These are phyloP conservation scores for Scarus forsteni DNA, from an alignment of 2,797 vertebrate genomes.

Conservation along the genomic window DNA sequence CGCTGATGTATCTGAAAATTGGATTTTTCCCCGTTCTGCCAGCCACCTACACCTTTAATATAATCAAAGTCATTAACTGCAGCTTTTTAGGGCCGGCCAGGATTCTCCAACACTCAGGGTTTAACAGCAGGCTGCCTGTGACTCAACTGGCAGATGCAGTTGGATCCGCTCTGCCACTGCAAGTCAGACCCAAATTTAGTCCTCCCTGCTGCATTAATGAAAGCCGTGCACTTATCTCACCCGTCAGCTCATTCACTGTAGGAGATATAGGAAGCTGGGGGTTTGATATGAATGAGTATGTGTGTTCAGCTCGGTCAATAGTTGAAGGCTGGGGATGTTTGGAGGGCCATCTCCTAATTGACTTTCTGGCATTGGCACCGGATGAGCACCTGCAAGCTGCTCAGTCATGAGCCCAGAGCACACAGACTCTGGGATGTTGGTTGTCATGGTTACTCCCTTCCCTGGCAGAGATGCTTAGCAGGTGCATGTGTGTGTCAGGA, in stretches of 20 bases:
- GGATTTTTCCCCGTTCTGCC: no score
- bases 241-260: constrained; percentile 60
- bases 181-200: constrained; percentile 43
- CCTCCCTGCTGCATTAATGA: constrained; percentile 48
- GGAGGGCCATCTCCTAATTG: constrained; percentile 80
- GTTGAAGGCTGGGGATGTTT: constrained; percentile 75
- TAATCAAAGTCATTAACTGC: constrained; percentile 63
- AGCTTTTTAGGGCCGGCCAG: constrained; percentile 55
- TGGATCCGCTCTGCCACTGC: constrained; percentile 44
- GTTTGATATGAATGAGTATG: constrained; percentile 74
- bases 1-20: no score
- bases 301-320: constrained; percentile 78
- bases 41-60: constrained; percentile 29
- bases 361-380: constrained; percentile 82
- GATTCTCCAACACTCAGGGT: constrained; percentile 45
- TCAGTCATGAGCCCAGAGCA: constrained; percentile 78
- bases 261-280: constrained; percentile 54
- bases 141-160: constrained; percentile 50
- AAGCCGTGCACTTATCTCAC: constrained; percentile 55
- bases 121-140: constrained; percentile 48
- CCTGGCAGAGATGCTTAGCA: constrained; percentile 82
- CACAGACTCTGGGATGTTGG: constrained; percentile 81
- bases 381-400: constrained; percentile 85
- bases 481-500: constrained; percentile 81
- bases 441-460: constrained; percentile 82